A percentile compares a stretch with the other conserved stretches of the same genome.
These are phyloP conservation scores for Delphinus delphis DNA, from an alignment of 2,113 vertebrate species.

Conservation along the genomic window DNA sequence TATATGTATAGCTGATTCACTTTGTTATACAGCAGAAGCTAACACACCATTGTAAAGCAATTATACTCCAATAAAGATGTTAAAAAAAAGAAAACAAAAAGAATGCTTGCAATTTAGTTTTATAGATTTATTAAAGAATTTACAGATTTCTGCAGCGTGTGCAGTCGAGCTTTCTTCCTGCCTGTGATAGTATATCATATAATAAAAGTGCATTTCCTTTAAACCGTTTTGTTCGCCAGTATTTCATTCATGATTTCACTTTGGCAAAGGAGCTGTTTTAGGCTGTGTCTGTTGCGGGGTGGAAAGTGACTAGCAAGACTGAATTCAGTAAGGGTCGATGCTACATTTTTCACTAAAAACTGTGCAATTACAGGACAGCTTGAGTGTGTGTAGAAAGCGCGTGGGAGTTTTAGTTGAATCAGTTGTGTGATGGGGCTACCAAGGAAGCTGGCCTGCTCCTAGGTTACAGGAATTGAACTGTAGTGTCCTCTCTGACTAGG, in stretches of 20 bases:
- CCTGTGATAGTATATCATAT: not conserved
- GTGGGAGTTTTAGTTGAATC: not conserved
- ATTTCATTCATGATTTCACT: conserved; percentile 5
- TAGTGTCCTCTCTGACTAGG: not conserved
- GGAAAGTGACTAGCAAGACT: not conserved
- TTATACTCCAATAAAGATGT: too few relatives aligned
- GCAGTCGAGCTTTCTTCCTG: not conserved
- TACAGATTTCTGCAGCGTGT: not conserved
- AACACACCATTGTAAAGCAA: too few relatives aligned
- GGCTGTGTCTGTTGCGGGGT: not conserved
- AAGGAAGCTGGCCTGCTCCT: not conserved
- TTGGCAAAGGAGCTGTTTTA: not conserved
- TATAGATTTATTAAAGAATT: not conserved
- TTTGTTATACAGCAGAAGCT: too few relatives aligned
- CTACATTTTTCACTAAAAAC: not conserved
- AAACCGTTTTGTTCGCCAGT: not conserved
- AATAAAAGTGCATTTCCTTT: not conserved
- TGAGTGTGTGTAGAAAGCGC: not conserved
- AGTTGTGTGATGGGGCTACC: not conserved
- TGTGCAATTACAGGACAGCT: not conserved
- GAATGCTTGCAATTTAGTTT: not conserved
- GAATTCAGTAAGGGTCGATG: not conserved
- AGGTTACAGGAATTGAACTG: not conserved
- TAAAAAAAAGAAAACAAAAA: not conserved
- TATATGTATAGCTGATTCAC: too few relatives aligned